Evolutionary conservation across 1,140 invertebrate genomes (phyloP).

Genomic region (Cyphomyrmex costatus): DNA sequence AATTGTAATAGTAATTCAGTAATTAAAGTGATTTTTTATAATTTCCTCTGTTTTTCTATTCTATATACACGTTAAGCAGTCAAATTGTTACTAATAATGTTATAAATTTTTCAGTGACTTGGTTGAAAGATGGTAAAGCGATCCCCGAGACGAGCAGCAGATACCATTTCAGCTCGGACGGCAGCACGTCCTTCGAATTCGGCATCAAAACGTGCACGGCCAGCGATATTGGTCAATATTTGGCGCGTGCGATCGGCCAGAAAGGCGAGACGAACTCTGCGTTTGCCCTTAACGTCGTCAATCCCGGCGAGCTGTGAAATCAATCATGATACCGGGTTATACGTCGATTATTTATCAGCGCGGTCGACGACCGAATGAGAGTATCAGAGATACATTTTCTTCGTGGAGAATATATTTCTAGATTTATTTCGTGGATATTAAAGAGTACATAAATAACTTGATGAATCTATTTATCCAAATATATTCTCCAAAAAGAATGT

Average conservation of each 20-base stretch:
- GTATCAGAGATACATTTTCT: slow-evolving; percentile 6
- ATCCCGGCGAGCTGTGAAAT: slow-evolving; percentile 81
- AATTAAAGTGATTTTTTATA: not conserved
- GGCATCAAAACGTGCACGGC: slow-evolving; percentile 92
- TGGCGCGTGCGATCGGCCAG: slow-evolving; percentile 94
- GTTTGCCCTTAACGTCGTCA: slow-evolving; percentile 94
- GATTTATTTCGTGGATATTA: not conserved
- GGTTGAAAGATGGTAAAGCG: slow-evolving; percentile 97
- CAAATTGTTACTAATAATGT: slow-evolving; percentile 14
- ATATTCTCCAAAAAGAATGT: not conserved
- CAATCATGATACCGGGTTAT: slow-evolving; percentile 7
- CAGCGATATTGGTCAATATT: slow-evolving; percentile 96
- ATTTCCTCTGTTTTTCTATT: too few species aligned
- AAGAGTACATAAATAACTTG: not conserved
- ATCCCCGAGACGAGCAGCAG: slow-evolving; percentile 91
- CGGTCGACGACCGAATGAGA: slow-evolving; percentile 24
- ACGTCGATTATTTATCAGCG: slow-evolving; percentile 31
- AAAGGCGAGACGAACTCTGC: slow-evolving; percentile 93
- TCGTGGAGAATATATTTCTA: slow-evolving; percentile 1
- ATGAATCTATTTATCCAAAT: not conserved
- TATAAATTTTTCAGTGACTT: slow-evolving; percentile 87
- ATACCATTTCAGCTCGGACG: slow-evolving; percentile 94
- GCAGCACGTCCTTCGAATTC: slow-evolving; percentile 91
- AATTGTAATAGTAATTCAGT: not conserved
- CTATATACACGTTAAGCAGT: not conserved